Conservation (phyloP, 2,888 invertebrate genomes). For the Ophion costatus region DNA sequence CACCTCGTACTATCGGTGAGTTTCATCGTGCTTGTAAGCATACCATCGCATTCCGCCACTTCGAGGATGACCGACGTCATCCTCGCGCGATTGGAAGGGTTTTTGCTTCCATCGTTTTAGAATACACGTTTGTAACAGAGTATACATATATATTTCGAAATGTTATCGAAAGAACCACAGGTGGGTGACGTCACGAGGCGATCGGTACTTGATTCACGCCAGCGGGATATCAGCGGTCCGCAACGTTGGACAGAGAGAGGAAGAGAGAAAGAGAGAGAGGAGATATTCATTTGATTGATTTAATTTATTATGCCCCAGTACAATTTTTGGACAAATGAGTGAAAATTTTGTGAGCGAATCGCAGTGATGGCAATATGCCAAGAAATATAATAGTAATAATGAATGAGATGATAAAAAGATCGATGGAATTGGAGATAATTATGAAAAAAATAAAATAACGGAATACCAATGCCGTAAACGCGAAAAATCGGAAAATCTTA, state of each 20-base stretch:
- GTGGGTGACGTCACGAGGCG: slow-evolving; percentile 76
- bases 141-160: slow-evolving; percentile 60
- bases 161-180: slow-evolving; percentile 70
- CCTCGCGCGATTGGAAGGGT: not conserved
- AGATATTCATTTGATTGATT: not conserved
- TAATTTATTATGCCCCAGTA: too few relatives aligned
- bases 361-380: too few relatives aligned
- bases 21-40: too few relatives aligned
- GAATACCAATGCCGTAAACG: too few relatives aligned
- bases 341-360: too few relatives aligned
- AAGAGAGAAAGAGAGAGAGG: not conserved
- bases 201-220: slow-evolving; percentile 64
- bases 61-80: slow-evolving; percentile 3
- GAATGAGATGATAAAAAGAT: too few relatives aligned
- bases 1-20: not conserved
- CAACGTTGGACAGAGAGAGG: slow-evolving; percentile 45
- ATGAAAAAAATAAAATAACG: too few relatives aligned
- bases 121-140: too few relatives aligned
- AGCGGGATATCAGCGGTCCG: slow-evolving; percentile 51
- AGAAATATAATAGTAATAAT: too few relatives aligned
- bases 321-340: too few relatives aligned
- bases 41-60: not conserved
- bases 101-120: not conserved
- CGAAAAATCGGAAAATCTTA: too few relatives aligned
- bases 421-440: too few relatives aligned